A percentile compares a stretch with the other conserved stretches of the same genome.
Conservation (phyloP, 2,797 vertebrate species). For the Clarias fuscus region DNA sequence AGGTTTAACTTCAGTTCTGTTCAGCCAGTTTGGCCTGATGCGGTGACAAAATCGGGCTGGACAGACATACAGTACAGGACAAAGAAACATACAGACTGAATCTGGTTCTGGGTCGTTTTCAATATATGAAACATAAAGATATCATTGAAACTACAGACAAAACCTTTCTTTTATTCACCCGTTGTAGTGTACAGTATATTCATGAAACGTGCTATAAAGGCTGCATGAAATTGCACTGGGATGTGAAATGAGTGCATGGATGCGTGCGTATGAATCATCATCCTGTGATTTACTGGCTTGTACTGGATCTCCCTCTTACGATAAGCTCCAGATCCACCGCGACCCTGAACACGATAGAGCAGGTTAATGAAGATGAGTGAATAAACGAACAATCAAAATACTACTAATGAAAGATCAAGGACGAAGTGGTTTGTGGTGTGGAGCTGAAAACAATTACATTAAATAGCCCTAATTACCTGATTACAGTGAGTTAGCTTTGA, state of each 20-base stretch:
- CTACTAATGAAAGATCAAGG: slow-evolving; percentile 54
- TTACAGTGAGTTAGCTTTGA: slow-evolving; percentile 58
- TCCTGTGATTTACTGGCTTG: background rate
- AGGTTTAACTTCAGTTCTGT: too few species aligned
- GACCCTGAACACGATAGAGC: background rate
- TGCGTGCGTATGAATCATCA: background rate
- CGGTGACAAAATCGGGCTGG: too few species aligned
- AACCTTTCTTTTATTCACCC: too few species aligned
- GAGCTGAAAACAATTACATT: slow-evolving; percentile 65
- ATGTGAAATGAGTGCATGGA: background rate
- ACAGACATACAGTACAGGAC: too few species aligned
- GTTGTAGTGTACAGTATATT: background rate
- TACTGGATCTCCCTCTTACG: background rate
- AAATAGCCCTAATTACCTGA: slow-evolving; percentile 66
- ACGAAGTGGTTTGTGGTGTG: slow-evolving; percentile 59
- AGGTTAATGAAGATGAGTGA: background rate
- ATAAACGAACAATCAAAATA: slow-evolving; percentile 3
- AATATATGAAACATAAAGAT: too few species aligned
- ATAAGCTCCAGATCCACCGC: background rate
- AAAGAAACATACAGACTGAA: too few species aligned
- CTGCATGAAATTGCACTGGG: background rate
- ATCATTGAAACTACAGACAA: too few species aligned
- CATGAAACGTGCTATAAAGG: background rate
- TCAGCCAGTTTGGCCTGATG: too few species aligned
- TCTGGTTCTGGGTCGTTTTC: too few species aligned